Evolutionary conservation across 2,113 vertebrate species (phyloP), one percentile per base, ranked within the genome.

Genomic region (Apaloderma vittatum): DNA sequence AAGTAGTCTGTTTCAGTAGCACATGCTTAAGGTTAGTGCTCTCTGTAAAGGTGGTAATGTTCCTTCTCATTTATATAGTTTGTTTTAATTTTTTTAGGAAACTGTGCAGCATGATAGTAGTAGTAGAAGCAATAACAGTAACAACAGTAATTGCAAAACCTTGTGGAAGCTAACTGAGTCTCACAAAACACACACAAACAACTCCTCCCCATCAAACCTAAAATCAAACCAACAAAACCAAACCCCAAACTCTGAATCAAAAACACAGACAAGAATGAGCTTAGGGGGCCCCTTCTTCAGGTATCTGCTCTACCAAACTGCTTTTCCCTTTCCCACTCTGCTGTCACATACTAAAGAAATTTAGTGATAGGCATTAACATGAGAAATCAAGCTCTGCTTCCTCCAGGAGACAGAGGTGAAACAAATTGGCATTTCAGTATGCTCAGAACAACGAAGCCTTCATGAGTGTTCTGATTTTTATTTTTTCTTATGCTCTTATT

Each of bases 391-490:
- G 37, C 18, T 54, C 22, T 92, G 6, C 34, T 77, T 93, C 65
- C 73, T 86, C 43, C 72, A 80, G 37, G 37, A 91, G 79, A 43
- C 68, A 94, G 86, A 92, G 77, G 81, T 75, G 84, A 93, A 95
- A 94, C 72, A 67, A 63, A 74, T 20, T 57, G 76, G 2, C 26
- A 67, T 88, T 89, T 84, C 49, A 63, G 34, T 48, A 57, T 32
- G n/a, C n/a, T 92, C 45, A 57, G 30, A 82, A 52, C 23, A 92
- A 22, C 46, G 87, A 43, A 34, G 63, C 11, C 78, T 88, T 36
- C 87, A 5, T 40, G 14, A 55, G 9, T 23, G 13, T 73, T 86
- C 12, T 68, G 49, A 12, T 57, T 37, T 22, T 30, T 54, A 21
- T 8, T 37, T 15, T 67, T 73, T 24, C 68, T 30, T 62, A 59